Evolutionary conservation across 2,113 vertebrate genomes (phyloP), one percentile per base, ranked within the genome.

Genomic region (Gavia stellata): DNA sequence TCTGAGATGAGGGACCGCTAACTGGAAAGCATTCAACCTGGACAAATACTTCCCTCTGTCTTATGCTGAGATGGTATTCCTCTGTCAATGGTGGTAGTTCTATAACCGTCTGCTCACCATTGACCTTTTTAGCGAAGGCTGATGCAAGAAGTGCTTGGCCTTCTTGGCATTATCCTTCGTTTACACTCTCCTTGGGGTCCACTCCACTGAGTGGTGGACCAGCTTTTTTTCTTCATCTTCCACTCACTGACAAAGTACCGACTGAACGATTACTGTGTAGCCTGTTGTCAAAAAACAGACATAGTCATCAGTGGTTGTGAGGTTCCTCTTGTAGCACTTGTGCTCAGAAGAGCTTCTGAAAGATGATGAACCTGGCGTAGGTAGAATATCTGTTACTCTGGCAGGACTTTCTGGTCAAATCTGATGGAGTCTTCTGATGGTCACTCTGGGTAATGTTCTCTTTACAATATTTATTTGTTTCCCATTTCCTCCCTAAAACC

Each of bases 221-320:
- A 52, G 9, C 14, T 49, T 44, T 47, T 84, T 15, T 71, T 33
- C 20, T 88, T 42, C 33, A 47, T 50, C 49, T 86, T 33, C 20
- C 26, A 17, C 17, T 88, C 45, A n/a, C 9, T 56, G 56, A 47
- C 26, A 47, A 63, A 85, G 29, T 23, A 40, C 29, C 1, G 1
- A 63, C 25, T 52, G 66, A 40, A 10, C 21, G 10, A 66, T 59
- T 78, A 50, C n/a, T 74, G 11, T 55, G 33, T 26, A 79, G 33
- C 17, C 47, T 75, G 29, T 21, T 50, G 23, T 47, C n/a, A 70
- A 36, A 73, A 53, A 59, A 1, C 36, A 49, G 5, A 34, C 33
- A 5, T 0, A 31, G 8, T 26, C 9, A 40, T 10, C 26, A 0
- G 0, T 29, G 42, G 16, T 21, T 12, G 0, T n/a, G 53, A 56